phyloP scores from a whole-genome alignment of 1,140 invertebrate species.

The Polypedilum pembai region DNA sequence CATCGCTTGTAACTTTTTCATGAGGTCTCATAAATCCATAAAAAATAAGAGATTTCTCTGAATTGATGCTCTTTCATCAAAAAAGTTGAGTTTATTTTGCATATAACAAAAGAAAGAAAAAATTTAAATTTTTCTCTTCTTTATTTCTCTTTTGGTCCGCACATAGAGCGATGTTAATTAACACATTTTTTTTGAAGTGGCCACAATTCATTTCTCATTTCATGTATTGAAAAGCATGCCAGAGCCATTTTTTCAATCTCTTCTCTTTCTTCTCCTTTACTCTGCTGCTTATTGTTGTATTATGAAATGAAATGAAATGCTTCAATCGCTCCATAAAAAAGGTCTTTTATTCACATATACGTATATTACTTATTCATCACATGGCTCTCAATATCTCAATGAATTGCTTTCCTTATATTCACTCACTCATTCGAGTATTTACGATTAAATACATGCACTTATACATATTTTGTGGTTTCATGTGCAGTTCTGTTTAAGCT shows the following conservation, averaged over 20 bases:
- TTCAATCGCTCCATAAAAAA: constrained; percentile 3
- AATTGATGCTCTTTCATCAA: constrained; percentile 15
- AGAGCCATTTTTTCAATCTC: not conserved
- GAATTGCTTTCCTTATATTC: not conserved
- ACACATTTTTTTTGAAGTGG: constrained; percentile 21
- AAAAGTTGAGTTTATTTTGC: too few species aligned
- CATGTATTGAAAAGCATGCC: not conserved
- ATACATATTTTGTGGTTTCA: not conserved
- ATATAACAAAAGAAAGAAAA: not conserved
- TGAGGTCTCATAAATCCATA: constrained; percentile 11
- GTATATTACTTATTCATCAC: constrained; percentile 15
- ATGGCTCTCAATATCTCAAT: constrained; percentile 9
- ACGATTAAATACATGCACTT: not conserved
- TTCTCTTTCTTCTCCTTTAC: constrained; percentile 6
- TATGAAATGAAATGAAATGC: not conserved
- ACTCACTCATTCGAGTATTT: too few species aligned
- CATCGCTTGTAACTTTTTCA: not conserved
- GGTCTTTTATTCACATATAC: not conserved
- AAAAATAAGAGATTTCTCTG: not conserved
- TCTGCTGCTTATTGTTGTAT: not conserved
- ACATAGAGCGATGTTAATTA: constrained; percentile 16
- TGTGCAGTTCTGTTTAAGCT: not conserved
- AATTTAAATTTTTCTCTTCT: not conserved
- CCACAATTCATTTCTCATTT: constrained; percentile 19
- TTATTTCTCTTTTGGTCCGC: too few species aligned